These are phyloP conservation scores for Lagocephalus sceleratus DNA, from an alignment of 2,797 vertebrate species.

Conservation along the genomic window DNA sequence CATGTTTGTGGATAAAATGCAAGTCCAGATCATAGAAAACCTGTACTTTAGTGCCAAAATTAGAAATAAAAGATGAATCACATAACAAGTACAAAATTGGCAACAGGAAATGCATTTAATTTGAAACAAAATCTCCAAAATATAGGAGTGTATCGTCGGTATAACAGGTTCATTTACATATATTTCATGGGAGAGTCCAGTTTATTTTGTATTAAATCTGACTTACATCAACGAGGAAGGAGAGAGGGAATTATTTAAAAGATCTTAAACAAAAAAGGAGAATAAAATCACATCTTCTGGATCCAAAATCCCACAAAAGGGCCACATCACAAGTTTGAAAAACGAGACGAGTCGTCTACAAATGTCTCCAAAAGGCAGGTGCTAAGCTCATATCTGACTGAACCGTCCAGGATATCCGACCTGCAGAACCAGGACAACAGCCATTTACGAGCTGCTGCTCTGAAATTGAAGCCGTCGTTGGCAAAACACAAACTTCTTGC, in stretches of 20 bases:
- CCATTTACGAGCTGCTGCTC: not conserved
- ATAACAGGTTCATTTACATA: not conserved
- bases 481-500: not conserved
- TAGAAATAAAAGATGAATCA: not conserved
- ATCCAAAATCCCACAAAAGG: not conserved
- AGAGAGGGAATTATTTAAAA: too few species aligned
- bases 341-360: not conserved
- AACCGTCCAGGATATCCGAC: not conserved
- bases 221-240: too few species aligned
- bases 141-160: constrained; percentile 5
- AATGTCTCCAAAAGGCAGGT: not conserved
- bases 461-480: constrained; percentile 1
- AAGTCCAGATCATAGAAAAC: not conserved
- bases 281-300: too few species aligned
- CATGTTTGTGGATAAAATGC: not conserved
- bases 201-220: too few species aligned
- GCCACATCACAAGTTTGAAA: not conserved
- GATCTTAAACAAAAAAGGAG: not conserved
- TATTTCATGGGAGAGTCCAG: not conserved
- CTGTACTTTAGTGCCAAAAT: too few species aligned
- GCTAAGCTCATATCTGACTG: not conserved
- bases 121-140: not conserved
- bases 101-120: not conserved
- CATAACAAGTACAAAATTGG: not conserved
- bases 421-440: too few species aligned